Evolutionary conservation across 2,888 invertebrate species (phyloP).

Genomic region (Laothoe populi): DNA sequence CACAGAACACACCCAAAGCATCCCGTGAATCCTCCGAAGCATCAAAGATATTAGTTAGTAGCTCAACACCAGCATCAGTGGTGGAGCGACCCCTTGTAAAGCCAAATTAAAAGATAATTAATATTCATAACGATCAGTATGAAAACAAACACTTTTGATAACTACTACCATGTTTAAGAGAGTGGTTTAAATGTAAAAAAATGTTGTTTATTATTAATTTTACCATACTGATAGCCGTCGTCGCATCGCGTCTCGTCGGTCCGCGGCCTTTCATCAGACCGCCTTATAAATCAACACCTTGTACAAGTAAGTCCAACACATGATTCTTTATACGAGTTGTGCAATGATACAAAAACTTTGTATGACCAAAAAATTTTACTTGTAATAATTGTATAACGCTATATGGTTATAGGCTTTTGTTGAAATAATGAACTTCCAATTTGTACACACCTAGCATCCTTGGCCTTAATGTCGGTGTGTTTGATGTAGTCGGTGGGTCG

Average conservation of each 20-base stretch:
- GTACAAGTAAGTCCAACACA: constrained; percentile 35
- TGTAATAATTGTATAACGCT: constrained; percentile 66
- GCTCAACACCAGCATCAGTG: too few relatives aligned
- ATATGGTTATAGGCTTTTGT: constrained; percentile 70
- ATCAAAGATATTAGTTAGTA: too few relatives aligned
- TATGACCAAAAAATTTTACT: constrained; percentile 56
- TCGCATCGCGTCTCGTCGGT: constrained; percentile 16
- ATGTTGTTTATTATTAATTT: constrained; percentile 29
- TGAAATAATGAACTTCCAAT: constrained; percentile 73
- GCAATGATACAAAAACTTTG: constrained; percentile 51
- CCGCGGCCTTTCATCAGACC: constrained; percentile 36
- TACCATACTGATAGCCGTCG: constrained; percentile 28
- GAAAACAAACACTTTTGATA: constrained; percentile 9
- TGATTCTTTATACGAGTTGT: constrained; percentile 42
- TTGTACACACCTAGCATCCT: constrained; percentile 66
- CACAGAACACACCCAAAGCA: too few relatives aligned
- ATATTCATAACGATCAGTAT: neutral
- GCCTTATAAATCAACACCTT: constrained; percentile 40
- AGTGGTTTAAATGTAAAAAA: neutral
- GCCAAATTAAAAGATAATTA: neutral
- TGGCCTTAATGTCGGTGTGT: constrained; percentile 74
- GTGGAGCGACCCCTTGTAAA: too few relatives aligned
- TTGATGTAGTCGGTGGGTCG: constrained; percentile 62
- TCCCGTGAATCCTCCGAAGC: too few relatives aligned
- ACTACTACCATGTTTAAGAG: neutral